A percentile compares a stretch with the other conserved stretches of the same genome.
Conservation (phyloP, 2,797 vertebrate species). For the Poecilia velifera region DNA sequence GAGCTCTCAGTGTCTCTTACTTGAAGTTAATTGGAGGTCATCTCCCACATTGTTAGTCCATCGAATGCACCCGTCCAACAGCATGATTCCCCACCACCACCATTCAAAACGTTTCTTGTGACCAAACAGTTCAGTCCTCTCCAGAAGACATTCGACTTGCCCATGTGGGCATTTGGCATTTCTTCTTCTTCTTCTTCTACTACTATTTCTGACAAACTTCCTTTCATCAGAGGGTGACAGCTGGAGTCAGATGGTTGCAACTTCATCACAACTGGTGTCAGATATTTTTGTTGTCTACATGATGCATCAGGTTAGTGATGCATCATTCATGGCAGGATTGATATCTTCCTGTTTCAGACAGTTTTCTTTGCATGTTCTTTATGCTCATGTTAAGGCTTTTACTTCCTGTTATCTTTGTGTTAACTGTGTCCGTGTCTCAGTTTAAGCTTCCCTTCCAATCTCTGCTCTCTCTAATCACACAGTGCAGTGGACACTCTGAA, state of each 20-base stretch:
- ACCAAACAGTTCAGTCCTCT: not conserved
- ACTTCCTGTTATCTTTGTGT: slow-evolving; percentile 29
- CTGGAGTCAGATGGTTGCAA: not conserved
- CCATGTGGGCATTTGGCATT: not conserved
- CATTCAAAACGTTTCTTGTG: not conserved
- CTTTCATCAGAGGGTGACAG: not conserved
- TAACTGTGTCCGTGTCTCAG: slow-evolving; percentile 58
- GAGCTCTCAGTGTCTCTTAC: not conserved
- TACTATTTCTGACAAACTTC: not conserved
- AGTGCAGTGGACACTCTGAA: slow-evolving; percentile 63
- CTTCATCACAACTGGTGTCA: not conserved
- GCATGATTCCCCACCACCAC: not conserved
- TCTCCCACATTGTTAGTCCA: not conserved
- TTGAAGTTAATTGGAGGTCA: not conserved
- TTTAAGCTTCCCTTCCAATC: slow-evolving; percentile 56
- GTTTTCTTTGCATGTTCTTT: not conserved
- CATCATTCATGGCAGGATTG: not conserved
- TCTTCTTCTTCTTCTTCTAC: not conserved
- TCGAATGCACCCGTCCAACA: not conserved
- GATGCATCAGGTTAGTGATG: not conserved
- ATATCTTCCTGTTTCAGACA: not conserved
- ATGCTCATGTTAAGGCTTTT: not conserved
- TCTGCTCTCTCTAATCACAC: slow-evolving; percentile 62
- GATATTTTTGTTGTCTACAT: not conserved
- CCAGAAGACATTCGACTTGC: too few species aligned